A percentile compares a stretch with the other conserved stretches of the same genome.
These are phyloP conservation scores for Lordiphosa mommai DNA, from an alignment of 1,140 invertebrate species.

Conservation along the genomic window DNA sequence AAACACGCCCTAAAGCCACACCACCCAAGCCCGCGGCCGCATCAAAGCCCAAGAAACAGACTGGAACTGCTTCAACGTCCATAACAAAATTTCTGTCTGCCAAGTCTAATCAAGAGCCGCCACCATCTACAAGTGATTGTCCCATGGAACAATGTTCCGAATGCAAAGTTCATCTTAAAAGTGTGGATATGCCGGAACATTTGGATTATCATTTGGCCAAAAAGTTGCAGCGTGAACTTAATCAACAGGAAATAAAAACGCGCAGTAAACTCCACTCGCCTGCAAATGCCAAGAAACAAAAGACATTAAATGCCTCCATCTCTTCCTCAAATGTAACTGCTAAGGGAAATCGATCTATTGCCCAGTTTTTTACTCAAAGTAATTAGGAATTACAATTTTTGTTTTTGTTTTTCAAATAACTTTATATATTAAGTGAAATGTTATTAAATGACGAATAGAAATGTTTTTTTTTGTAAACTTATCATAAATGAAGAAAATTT, in stretches of 20 bases:
- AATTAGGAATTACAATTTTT: slow-evolving; percentile 15
- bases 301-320: slow-evolving; percentile 29
- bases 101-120: slow-evolving; percentile 17
- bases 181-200: slow-evolving; percentile 83
- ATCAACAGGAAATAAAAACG: slow-evolving; percentile 53
- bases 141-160: slow-evolving; percentile 82
- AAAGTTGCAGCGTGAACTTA: slow-evolving; percentile 81
- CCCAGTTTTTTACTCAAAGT: slow-evolving; percentile 63
- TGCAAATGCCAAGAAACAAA: slow-evolving; percentile 23
- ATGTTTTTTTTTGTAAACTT: background rate
- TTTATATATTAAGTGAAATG: too few relatives aligned
- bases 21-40: slow-evolving; percentile 14
- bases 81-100: slow-evolving; percentile 54
- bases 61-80: background rate
- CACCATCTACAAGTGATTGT: slow-evolving; percentile 12
- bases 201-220: slow-evolving; percentile 87
- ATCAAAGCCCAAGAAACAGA: slow-evolving; percentile 38
- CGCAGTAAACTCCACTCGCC: slow-evolving; percentile 18
- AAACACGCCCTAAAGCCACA: slow-evolving; percentile 13
- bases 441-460: too few relatives aligned
- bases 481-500: background rate
- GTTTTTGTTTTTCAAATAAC: too few relatives aligned
- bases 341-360: slow-evolving; percentile 49
- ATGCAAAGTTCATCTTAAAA: slow-evolving; percentile 83
- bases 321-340: background rate